phyloP scores from a whole-genome alignment of 1,140 invertebrate genomes.

The Tribolium castaneum region DNA sequence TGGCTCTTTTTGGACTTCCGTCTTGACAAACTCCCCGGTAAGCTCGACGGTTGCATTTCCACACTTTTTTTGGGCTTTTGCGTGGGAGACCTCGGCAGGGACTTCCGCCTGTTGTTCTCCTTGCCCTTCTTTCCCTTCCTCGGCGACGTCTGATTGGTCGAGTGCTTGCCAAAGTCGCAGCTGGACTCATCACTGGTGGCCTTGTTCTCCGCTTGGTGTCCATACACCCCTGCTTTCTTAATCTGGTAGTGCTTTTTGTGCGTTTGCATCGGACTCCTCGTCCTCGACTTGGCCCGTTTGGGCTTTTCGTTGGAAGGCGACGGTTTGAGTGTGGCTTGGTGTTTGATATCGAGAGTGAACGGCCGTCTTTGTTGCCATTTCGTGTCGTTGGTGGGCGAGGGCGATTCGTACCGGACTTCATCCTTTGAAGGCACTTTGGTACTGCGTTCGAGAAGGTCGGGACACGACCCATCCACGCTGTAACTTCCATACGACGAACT shows the following conservation, averaged over 20 bases:
- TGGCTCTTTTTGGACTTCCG: constrained; percentile 70
- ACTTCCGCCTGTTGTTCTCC: constrained; percentile 75
- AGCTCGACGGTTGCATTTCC: constrained; percentile 59
- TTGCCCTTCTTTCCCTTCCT: constrained; percentile 71
- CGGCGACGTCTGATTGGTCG: constrained; percentile 59
- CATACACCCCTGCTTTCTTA: constrained; percentile 46
- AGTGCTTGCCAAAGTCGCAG: constrained; percentile 66
- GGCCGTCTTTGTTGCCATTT: constrained; percentile 59
- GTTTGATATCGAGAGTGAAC: constrained; percentile 77
- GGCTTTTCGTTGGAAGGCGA: constrained; percentile 62
- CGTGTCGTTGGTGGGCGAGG: constrained; percentile 52
- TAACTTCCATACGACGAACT: constrained; percentile 77
- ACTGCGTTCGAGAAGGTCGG: constrained; percentile 63
- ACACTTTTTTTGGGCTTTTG: constrained; percentile 50
- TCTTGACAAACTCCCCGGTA: constrained; percentile 74
- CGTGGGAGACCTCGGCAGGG: constrained; percentile 62
- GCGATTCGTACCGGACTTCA: constrained; percentile 78
- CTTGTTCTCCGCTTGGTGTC: constrained; percentile 37
- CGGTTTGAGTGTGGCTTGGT: constrained; percentile 63
- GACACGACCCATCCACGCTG: constrained; percentile 70
- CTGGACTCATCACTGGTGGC: constrained; percentile 74
- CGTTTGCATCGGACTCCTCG: constrained; percentile 69
- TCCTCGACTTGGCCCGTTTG: constrained; percentile 67
- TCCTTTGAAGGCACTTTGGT: constrained; percentile 68
- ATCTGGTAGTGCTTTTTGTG: constrained; percentile 57